Percentiles rank a stretch among this genome's conserved stretches.
phyloP scores from a whole-genome alignment of 2,797 vertebrate genomes.

The Alcedo quadribrachys region DNA sequence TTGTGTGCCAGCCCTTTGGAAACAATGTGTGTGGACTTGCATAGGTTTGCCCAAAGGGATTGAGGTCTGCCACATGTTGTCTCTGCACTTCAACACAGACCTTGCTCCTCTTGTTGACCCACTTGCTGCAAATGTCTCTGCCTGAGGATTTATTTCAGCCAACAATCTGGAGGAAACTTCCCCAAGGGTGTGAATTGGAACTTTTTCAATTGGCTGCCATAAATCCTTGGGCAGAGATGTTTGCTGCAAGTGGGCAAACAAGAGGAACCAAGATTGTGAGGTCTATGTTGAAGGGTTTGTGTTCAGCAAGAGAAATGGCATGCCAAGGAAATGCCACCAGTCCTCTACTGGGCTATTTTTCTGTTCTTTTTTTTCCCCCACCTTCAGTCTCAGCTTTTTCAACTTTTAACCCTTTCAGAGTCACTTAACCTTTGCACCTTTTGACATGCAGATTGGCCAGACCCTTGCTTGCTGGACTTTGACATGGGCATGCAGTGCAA shows the following conservation, averaged over 20 bases:
- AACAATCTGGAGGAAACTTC: not conserved
- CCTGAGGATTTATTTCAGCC: not conserved
- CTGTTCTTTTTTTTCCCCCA: not conserved
- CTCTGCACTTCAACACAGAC: not conserved
- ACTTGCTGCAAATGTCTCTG: not conserved
- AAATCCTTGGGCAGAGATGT: not conserved
- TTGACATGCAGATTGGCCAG: constrained; percentile 78
- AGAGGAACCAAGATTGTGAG: not conserved
- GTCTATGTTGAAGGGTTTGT: not conserved
- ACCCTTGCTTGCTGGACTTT: constrained; percentile 88
- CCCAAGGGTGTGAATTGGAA: not conserved
- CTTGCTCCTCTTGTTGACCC: not conserved
- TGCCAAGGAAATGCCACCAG: fast-evolving
- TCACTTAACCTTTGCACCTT: constrained; percentile 78
- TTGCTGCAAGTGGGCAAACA: not conserved
- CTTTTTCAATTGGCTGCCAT: not conserved
- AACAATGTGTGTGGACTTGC: not conserved
- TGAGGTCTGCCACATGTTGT: not conserved
- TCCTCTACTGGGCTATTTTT: not conserved
- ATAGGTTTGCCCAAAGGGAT: not conserved
- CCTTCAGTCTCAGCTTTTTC: constrained; percentile 37
- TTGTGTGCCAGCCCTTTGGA: not conserved
- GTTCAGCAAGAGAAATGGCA: not conserved
- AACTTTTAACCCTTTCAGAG: constrained; percentile 58
- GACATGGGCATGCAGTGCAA: constrained; percentile 86